Percentiles rank a stretch among this genome's conserved stretches.
Conservation (phyloP, 2,888 invertebrate genomes). For the Catocala sponsa region DNA sequence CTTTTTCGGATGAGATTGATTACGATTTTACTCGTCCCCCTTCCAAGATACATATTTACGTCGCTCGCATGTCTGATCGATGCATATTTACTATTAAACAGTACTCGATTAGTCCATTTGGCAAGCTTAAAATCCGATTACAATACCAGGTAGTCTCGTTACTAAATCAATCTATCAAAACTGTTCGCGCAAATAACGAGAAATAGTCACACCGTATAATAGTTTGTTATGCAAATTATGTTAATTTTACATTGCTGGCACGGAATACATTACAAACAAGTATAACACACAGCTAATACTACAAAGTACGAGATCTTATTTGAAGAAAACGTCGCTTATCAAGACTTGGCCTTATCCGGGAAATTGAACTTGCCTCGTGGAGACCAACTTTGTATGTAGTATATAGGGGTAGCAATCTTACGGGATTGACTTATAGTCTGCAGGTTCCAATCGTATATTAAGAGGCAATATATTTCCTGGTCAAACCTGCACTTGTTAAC, state of each 20-base stretch:
- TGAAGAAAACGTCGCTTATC: slow-evolving; percentile 34
- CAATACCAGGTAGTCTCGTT: neutral
- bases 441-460: too few relatives aligned
- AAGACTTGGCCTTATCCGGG: slow-evolving; percentile 23
- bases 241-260: slow-evolving; percentile 36
- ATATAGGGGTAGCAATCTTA: too few relatives aligned
- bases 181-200: slow-evolving; percentile 6
- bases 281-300: slow-evolving; percentile 26
- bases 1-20: too few relatives aligned
- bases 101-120: too few relatives aligned
- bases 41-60: too few relatives aligned
- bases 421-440: too few relatives aligned
- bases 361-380: slow-evolving; percentile 30
- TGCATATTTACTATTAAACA: too few relatives aligned
- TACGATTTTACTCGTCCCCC: too few relatives aligned
- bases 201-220: slow-evolving; percentile 5
- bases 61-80: too few relatives aligned
- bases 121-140: neutral
- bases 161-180: slow-evolving; percentile 12
- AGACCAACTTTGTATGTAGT: slow-evolving; percentile 29
- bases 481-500: too few relatives aligned
- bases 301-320: slow-evolving; percentile 40
- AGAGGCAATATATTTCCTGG: too few relatives aligned
- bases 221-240: slow-evolving; percentile 41
- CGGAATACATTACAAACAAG: slow-evolving; percentile 39